Evolutionary conservation across 1,140 invertebrate species (phyloP).

Genomic region (Halesus radiatus): DNA sequence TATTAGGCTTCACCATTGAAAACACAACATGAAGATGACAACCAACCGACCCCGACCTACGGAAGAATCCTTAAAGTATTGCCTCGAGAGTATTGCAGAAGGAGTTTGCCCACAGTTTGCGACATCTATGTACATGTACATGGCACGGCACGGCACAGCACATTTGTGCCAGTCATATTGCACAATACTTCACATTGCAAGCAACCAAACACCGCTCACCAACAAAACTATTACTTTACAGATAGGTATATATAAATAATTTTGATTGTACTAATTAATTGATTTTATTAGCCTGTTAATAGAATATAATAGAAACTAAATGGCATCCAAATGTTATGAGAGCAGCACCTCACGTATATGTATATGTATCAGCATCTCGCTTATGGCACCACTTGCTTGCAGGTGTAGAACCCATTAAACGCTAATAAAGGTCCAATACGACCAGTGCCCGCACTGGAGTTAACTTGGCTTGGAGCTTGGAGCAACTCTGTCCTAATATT

Average conservation of each 20-base stretch:
- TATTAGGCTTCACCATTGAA: conserved; percentile 43
- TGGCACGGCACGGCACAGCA: neutral
- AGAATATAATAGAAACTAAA: neutral
- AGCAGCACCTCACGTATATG: conserved; percentile 9
- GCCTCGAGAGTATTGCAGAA: conserved; percentile 40
- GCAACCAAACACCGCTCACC: neutral
- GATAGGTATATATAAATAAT: neutral
- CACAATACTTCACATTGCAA: neutral
- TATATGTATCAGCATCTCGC: neutral
- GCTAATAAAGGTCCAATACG: conserved; percentile 13
- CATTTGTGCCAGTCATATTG: neutral
- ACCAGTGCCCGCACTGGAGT: conserved; percentile 34
- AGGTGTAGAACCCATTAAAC: conserved; percentile 26
- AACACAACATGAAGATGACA: conserved; percentile 50
- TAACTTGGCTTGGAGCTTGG: neutral
- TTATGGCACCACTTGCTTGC: neutral
- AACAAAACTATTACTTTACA: neutral
- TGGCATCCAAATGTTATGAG: neutral
- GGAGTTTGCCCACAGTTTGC: conserved; percentile 6
- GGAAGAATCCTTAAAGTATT: conserved; percentile 28
- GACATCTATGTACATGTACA: neutral
- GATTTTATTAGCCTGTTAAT: conserved; percentile 24
- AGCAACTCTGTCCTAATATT: conserved; percentile 20
- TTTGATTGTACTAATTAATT: neutral
- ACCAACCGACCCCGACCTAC: neutral